Conservation (phyloP, 2,888 invertebrate genomes). For the Cantharis flavilabris region DNA sequence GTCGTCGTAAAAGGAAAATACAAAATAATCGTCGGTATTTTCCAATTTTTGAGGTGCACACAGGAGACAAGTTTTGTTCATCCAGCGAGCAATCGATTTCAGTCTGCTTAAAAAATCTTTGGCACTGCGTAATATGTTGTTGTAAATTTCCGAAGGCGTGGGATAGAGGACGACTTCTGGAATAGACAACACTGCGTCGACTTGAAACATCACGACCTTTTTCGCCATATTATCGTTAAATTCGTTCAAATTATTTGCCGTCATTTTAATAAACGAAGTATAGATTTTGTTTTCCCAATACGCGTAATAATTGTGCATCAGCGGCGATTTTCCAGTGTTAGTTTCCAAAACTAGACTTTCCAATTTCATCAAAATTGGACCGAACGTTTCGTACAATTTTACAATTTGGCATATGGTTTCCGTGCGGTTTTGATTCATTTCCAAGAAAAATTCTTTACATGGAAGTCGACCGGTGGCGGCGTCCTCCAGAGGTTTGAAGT, state of each 20-base stretch:
- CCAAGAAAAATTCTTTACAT: constrained; percentile 69
- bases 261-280: constrained; percentile 67
- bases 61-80: constrained; percentile 77
- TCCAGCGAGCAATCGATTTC: constrained; percentile 82
- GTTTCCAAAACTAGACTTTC: constrained; percentile 83
- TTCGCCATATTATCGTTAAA: constrained; percentile 63
- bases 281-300: constrained; percentile 84
- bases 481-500: constrained; percentile 44
- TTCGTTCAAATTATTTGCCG: constrained; percentile 70
- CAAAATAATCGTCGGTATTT: constrained; percentile 64
- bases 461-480: constrained; percentile 39
- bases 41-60: constrained; percentile 67
- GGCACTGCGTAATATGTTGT: constrained; percentile 73
- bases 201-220: constrained; percentile 73
- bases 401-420: constrained; percentile 70
- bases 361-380: constrained; percentile 82
- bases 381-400: constrained; percentile 77
- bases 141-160: constrained; percentile 75
- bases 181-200: constrained; percentile 73
- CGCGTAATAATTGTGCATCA: constrained; percentile 78
- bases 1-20: constrained; percentile 82
- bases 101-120: constrained; percentile 78
- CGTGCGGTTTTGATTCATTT: constrained; percentile 70
- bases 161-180: constrained; percentile 81
- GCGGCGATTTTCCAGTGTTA: constrained; percentile 72